phyloP scores from a whole-genome alignment of 37 sponge, comb jelly and placozoan genomes.

The Aphrocallistes beatrix region DNA sequence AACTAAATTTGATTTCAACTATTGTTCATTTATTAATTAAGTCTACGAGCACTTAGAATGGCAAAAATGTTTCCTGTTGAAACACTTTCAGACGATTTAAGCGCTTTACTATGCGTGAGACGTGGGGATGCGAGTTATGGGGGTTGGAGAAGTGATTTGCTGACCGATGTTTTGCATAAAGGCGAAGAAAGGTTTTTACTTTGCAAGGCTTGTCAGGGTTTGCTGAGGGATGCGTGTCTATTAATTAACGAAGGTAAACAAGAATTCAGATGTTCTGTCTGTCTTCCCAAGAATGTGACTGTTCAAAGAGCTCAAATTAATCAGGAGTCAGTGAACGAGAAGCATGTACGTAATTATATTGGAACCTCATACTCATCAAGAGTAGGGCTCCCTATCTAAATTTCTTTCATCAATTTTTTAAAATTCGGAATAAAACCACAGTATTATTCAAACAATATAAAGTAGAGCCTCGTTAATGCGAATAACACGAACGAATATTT shows the following conservation, averaged over 20 bases:
- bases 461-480: too few species aligned
- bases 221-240: neutral
- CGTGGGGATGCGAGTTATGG: neutral
- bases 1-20: too few species aligned
- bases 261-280: neutral
- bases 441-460: too few species aligned
- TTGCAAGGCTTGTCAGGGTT: neutral
- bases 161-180: neutral
- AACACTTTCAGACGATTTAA: too few species aligned
- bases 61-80: too few species aligned
- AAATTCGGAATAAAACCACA: too few species aligned
- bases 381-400: too few species aligned
- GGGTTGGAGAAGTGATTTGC: neutral
- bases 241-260: neutral
- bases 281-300: neutral
- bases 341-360: neutral
- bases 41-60: too few species aligned
- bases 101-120: neutral
- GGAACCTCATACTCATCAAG: too few species aligned
- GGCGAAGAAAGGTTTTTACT: neutral
- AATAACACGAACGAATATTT: too few species aligned
- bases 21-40: too few species aligned
- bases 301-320: neutral
- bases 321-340: neutral
- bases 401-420: too few species aligned